phyloP scores from a whole-genome alignment of 1,140 invertebrate genomes.

The Streblospio benedicti region DNA sequence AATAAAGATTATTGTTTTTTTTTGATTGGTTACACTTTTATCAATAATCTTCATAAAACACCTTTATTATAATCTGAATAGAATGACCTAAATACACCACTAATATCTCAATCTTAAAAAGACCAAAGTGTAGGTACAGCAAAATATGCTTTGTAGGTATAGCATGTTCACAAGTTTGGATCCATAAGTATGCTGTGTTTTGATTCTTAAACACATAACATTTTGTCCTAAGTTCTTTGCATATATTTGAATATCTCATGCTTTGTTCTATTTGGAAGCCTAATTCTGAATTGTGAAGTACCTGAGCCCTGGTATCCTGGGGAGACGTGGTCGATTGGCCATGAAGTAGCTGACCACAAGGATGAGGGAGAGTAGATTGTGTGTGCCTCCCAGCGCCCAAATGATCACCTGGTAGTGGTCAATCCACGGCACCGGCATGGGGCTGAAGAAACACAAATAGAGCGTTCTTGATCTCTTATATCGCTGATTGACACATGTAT shows the following conservation, averaged over 20 bases:
- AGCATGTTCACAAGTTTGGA: background rate
- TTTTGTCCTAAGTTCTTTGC: background rate
- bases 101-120: background rate
- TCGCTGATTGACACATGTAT: background rate
- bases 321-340: conserved; percentile 37
- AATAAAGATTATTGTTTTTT: background rate
- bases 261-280: background rate
- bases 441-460: background rate
- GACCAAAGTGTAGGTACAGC: background rate
- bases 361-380: conserved; percentile 33
- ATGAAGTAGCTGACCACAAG: conserved; percentile 38
- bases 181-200: background rate
- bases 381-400: conserved; percentile 29
- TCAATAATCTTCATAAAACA: background rate
- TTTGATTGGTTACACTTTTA: background rate
- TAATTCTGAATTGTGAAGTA: background rate
- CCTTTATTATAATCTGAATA: background rate
- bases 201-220: background rate
- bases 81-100: background rate
- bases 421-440: background rate
- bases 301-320: conserved; percentile 27
- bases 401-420: conserved; percentile 20
- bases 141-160: background rate
- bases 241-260: background rate
- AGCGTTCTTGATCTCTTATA: background rate